Percentiles rank a stretch among this genome's conserved stretches.
phyloP scores from a whole-genome alignment of 2,113 vertebrate genomes.

The Gadus macrocephalus region DNA sequence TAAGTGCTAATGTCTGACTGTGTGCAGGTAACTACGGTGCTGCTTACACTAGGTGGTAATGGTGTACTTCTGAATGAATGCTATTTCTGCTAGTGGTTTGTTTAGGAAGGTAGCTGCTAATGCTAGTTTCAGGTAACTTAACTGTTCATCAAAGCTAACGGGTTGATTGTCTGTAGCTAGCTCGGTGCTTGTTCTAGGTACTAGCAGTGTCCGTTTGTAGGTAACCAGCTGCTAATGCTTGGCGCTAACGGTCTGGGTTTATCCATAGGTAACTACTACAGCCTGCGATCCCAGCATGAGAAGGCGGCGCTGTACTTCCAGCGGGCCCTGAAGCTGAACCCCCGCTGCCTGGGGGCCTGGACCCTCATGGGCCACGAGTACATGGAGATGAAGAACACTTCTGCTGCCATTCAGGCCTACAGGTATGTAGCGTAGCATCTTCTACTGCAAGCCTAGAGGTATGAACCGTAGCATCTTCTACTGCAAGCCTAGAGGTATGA shows the following conservation, averaged over 20 bases:
- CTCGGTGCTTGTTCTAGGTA: no score
- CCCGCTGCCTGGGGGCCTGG: slow-evolving; percentile 96
- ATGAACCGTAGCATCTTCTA: no score
- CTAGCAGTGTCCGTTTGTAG: no score
- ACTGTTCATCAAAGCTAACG: background rate
- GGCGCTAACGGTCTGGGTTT: background rate
- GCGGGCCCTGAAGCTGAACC: slow-evolving; percentile 94
- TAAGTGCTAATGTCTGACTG: no score
- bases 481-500: no score
- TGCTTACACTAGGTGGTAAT: no score
- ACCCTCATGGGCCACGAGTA: slow-evolving; percentile 99
- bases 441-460: no score
- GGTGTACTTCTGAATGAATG: no score
- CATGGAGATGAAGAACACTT: slow-evolving; percentile 99
- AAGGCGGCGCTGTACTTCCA: slow-evolving; percentile 98
- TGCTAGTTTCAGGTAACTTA: background rate
- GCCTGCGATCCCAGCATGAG: slow-evolving; percentile 95
- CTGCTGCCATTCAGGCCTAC: slow-evolving; percentile 97
- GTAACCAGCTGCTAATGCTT: background rate
- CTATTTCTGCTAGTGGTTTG: no score
- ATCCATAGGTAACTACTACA: slow-evolving; percentile 81
- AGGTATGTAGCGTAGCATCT: slow-evolving; percentile 34
- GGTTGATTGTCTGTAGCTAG: background rate
- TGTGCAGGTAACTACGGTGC: no score
- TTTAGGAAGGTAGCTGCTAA: no score